Percentiles rank a stretch among this genome's conserved stretches.
phyloP scores from a whole-genome alignment of 2,888 invertebrate genomes.

The Xanthostigma xanthostigma region DNA sequence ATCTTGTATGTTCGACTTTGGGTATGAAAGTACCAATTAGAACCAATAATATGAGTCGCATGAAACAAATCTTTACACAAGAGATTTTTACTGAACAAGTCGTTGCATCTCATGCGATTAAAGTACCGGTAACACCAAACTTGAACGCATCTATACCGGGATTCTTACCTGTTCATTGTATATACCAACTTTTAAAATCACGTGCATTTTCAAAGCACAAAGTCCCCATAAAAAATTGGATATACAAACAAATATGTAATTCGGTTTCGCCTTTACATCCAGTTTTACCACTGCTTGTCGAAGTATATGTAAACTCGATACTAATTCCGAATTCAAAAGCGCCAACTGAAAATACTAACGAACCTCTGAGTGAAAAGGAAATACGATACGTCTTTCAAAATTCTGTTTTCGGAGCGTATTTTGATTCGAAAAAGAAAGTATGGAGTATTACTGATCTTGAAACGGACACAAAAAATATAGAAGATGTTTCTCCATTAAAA shows the following conservation, averaged over 20 bases:
- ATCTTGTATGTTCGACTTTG: conserved; percentile 82
- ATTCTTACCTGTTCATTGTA: conserved; percentile 90
- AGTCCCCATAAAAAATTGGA: conserved; percentile 94
- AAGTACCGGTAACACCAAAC: conserved; percentile 83
- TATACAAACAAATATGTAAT: conserved; percentile 82
- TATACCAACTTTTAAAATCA: conserved; percentile 86
- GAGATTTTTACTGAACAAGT: conserved; percentile 96
- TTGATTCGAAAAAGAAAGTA: conserved; percentile 38
- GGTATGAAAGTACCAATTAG: conserved; percentile 88
- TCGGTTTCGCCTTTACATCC: conserved; percentile 86
- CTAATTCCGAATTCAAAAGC: conserved; percentile 53
- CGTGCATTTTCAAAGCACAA: conserved; percentile 91
- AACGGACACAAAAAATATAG: conserved; percentile 27
- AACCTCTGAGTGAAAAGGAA: conserved; percentile 82
- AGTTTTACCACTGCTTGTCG: conserved; percentile 80
- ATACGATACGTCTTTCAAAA: conserved; percentile 70
- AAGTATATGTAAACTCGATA: conserved; percentile 88
- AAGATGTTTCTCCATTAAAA: conserved; percentile 40
- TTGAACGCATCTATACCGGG: conserved; percentile 80
- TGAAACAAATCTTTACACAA: conserved; percentile 88
- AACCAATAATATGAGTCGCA: conserved; percentile 72
- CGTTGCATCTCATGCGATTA: conserved; percentile 88
- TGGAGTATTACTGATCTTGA: conserved; percentile 40
- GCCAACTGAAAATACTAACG: conserved; percentile 67
- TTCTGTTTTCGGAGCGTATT: conserved; percentile 59